Evolutionary conservation across 2,888 invertebrate species (phyloP).

Genomic region (Drosophila silvestris): DNA sequence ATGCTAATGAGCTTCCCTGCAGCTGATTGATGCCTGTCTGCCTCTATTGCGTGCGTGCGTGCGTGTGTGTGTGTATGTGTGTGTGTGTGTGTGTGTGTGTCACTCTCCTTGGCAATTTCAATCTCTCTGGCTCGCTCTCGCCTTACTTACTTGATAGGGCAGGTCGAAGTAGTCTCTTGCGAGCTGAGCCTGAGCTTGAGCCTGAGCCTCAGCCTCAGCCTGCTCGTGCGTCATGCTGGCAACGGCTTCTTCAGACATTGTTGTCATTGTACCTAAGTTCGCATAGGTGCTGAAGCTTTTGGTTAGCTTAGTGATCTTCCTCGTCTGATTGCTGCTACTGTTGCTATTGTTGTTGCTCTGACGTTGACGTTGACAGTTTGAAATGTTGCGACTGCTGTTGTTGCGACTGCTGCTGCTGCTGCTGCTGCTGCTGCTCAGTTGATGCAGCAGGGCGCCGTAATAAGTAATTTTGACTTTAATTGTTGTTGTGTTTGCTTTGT

Average conservation of each 20-base stretch:
- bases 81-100: not conserved
- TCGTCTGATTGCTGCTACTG: constrained; percentile 16
- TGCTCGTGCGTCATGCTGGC: constrained; percentile 25
- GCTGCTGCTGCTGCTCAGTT: constrained; percentile 26
- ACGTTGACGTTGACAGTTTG: constrained; percentile 23
- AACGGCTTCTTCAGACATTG: constrained; percentile 31
- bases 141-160: constrained; percentile 67
- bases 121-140: constrained; percentile 10
- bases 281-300: constrained; percentile 50
- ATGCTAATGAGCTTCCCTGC: constrained; percentile 58
- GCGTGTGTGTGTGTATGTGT: not conserved
- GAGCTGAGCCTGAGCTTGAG: constrained; percentile 42
- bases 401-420: constrained; percentile 2
- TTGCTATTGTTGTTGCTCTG: constrained; percentile 21
- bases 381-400: constrained; percentile 7
- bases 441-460: constrained; percentile 34
- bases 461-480: constrained; percentile 28
- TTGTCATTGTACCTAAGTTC: constrained; percentile 53
- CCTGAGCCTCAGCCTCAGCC: constrained; percentile 47
- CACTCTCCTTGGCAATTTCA: constrained; percentile 6
- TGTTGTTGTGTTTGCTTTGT: constrained; percentile 51
- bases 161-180: constrained; percentile 61
- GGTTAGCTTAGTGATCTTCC: constrained; percentile 1
- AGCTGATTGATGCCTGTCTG: constrained; percentile 49
- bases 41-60: constrained; percentile 9